Percentiles rank a stretch among this genome's conserved stretches.
Conservation (phyloP, 2,888 invertebrate genomes). For the Trissolcus brochymenae region DNA sequence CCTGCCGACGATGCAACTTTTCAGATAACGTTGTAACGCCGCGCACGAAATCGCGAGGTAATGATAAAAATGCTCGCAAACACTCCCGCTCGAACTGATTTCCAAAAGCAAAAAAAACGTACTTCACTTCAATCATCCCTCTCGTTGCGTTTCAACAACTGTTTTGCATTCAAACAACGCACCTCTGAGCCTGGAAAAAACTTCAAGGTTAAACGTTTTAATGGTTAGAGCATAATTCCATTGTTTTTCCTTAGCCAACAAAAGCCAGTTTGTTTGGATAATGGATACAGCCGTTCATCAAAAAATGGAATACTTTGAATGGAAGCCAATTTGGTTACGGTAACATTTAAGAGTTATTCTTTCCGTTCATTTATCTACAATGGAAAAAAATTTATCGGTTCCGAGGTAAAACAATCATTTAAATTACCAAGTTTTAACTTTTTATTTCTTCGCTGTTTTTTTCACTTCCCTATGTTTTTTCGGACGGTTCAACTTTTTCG, state of each 20-base stretch:
- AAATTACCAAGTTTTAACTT: conserved; percentile 26
- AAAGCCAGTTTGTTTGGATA: too few relatives aligned
- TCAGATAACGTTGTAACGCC: conserved; percentile 35
- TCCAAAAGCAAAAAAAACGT: conserved; percentile 32
- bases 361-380: conserved; percentile 32
- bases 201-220: too few relatives aligned
- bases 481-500: conserved; percentile 16
- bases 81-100: conserved; percentile 27
- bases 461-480: conserved; percentile 7
- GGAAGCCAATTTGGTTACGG: conserved; percentile 15
- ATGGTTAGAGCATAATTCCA: too few relatives aligned
- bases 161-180: conserved; percentile 23
- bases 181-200: neutral
- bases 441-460: conserved; percentile 6
- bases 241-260: too few relatives aligned
- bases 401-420: conserved; percentile 35
- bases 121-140: conserved; percentile 32
- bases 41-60: conserved; percentile 14
- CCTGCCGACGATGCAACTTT: conserved; percentile 3
- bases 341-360: conserved; percentile 30
- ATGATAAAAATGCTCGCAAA: conserved; percentile 34
- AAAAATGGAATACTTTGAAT: too few relatives aligned
- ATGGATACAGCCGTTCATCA: too few relatives aligned
- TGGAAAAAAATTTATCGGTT: conserved; percentile 24
- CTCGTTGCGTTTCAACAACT: conserved; percentile 13